These are phyloP conservation scores for Aplysia californica DNA, from an alignment of 1,140 invertebrate species.

Conservation along the genomic window DNA sequence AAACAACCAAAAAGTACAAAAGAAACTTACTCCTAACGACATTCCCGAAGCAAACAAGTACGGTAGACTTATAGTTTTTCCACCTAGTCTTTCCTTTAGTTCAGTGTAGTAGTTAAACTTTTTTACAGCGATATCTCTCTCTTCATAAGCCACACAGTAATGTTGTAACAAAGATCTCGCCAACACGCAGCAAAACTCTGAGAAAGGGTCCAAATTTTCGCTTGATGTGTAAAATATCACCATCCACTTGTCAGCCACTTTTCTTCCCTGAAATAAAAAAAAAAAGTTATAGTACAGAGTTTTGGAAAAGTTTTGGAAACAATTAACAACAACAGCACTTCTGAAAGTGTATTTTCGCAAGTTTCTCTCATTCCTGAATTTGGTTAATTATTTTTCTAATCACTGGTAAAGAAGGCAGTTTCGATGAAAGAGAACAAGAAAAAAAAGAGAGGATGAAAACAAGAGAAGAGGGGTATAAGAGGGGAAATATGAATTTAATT, in stretches of 20 bases:
- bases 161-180: background rate
- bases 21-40: background rate
- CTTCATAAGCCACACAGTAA: slow-evolving; percentile 15
- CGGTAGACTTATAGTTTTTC: background rate
- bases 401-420: too few species aligned
- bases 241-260: slow-evolving; percentile 4
- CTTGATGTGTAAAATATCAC: slow-evolving; percentile 15
- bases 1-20: background rate
- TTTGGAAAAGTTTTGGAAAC: too few species aligned
- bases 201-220: background rate
- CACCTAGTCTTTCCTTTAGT: background rate
- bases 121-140: slow-evolving; percentile 2
- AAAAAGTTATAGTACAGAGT: too few species aligned
- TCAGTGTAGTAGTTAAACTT: background rate
- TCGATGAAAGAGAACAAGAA: too few species aligned
- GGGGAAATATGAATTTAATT: background rate
- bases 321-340: too few species aligned
- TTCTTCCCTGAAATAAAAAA: too few species aligned
- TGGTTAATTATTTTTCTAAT: too few species aligned
- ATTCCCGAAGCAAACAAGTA: background rate
- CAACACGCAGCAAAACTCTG: background rate
- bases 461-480: background rate
- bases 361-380: too few species aligned
- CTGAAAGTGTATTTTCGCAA: too few species aligned
- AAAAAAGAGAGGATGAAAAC: too few species aligned